Evolutionary conservation across 1,140 invertebrate species (phyloP).

Genomic region (Drosophila murphyi): DNA sequence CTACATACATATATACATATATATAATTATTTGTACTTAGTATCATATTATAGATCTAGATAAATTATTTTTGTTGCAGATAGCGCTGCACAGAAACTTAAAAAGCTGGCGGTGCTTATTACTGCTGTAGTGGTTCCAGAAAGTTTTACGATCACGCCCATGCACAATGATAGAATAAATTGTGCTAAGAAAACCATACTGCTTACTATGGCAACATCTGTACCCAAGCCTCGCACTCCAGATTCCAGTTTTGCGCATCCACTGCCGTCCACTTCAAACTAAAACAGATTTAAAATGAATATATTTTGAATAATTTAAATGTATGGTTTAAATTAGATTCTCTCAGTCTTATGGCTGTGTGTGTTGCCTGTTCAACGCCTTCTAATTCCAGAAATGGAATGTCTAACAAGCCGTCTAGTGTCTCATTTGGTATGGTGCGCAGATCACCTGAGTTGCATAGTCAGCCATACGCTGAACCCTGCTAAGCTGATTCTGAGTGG

Average conservation of each 20-base stretch:
- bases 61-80: slow-evolving; percentile 95
- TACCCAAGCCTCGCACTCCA: slow-evolving; percentile 93
- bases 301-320: neutral
- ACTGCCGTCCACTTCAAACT: slow-evolving; percentile 88
- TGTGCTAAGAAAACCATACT: slow-evolving; percentile 98
- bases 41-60: slow-evolving; percentile 89
- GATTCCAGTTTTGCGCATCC: slow-evolving; percentile 85
- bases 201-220: slow-evolving; percentile 96
- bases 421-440: no score
- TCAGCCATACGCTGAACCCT: no score
- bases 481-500: no score
- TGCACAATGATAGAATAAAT: slow-evolving; percentile 93
- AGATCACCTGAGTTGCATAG: no score
- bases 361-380: no score
- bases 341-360: no score
- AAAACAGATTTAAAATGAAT: slow-evolving; percentile 34
- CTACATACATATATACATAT: no score
- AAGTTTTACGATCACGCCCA: slow-evolving; percentile 93
- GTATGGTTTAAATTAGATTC: no score
- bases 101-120: slow-evolving; percentile 91
- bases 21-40: neutral
- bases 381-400: no score
- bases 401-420: no score
- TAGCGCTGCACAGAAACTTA: slow-evolving; percentile 93
- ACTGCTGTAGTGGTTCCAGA: slow-evolving; percentile 95